Conservation (phyloP, 2,888 invertebrate species). For the Galerucella nymphaeae region DNA sequence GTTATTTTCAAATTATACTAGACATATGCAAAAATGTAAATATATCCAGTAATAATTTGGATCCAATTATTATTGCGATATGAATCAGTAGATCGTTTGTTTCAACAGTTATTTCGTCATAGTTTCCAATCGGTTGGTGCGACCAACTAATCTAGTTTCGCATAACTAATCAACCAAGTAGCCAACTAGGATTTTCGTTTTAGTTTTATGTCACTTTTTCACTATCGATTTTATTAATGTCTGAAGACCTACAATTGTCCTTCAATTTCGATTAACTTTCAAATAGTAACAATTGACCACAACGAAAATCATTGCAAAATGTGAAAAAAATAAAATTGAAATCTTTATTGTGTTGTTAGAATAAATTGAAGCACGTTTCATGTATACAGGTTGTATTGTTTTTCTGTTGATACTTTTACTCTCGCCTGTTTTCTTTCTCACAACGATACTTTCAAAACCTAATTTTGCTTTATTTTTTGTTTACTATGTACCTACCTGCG, state of each 20-base stretch:
- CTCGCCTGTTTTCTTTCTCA: not conserved
- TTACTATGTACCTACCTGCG: not conserved
- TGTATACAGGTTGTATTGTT: conserved; percentile 9
- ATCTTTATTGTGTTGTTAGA: conserved; percentile 19
- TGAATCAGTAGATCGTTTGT: conserved; percentile 15
- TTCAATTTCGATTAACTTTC: conserved; percentile 22
- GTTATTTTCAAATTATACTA: not conserved
- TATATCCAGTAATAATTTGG: conserved; percentile 7
- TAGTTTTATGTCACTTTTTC: conserved; percentile 22
- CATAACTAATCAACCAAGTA: conserved; percentile 42
- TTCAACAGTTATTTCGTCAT: conserved; percentile 36
- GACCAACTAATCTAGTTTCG: conserved; percentile 46
- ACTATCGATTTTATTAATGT: conserved; percentile 22
- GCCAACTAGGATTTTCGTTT: conserved; percentile 22
- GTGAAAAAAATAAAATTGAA: conserved; percentile 19
- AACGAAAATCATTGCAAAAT: conserved; percentile 22
- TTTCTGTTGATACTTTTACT: conserved; percentile 7
- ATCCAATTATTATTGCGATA: conserved; percentile 13
- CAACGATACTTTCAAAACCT: not conserved
- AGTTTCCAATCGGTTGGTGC: conserved; percentile 40
- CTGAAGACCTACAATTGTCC: conserved; percentile 21
- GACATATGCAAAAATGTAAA: not conserved
- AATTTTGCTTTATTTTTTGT: not conserved
- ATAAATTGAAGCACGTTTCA: conserved; percentile 21
- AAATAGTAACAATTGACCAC: conserved; percentile 21